A percentile compares a stretch with the other conserved stretches of the same genome.
These are phyloP conservation scores for Melitaea cinxia DNA, from an alignment of 1,140 invertebrate species.

Conservation along the genomic window DNA sequence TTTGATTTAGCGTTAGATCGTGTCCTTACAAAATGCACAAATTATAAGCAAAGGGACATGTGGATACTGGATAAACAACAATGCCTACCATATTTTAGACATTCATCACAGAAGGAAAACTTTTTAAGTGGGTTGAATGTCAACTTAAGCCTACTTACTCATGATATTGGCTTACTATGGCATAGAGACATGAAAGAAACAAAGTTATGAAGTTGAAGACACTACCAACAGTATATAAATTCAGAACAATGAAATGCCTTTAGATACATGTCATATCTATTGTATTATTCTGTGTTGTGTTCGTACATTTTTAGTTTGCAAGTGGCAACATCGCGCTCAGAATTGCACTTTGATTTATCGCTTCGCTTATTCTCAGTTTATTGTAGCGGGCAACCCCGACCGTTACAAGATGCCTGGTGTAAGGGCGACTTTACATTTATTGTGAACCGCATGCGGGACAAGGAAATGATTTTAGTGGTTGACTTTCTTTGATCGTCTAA, in stretches of 20 bases:
- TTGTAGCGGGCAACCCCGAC: slow-evolving; percentile 53
- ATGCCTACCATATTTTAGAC: no score
- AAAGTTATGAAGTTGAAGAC: no score
- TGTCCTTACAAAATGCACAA: no score
- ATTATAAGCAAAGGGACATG: no score
- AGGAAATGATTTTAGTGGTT: slow-evolving; percentile 27
- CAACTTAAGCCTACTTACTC: no score
- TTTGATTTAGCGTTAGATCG: no score
- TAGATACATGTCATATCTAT: slow-evolving; percentile 7
- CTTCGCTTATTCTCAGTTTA: slow-evolving; percentile 65
- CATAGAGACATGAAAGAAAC: no score
- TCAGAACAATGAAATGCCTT: no score
- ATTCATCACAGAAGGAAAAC: no score
- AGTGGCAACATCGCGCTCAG: slow-evolving; percentile 58
- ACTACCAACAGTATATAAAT: neutral
- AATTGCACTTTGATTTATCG: slow-evolving; percentile 72
- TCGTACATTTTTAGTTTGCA: slow-evolving; percentile 19
- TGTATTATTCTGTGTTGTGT: neutral
- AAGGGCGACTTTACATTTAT: slow-evolving; percentile 21
- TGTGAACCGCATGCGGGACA: slow-evolving; percentile 29
- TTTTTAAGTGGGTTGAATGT: no score
- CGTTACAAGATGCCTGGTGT: slow-evolving; percentile 22
- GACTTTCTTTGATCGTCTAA: slow-evolving; percentile 17
- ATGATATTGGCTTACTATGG: no score
- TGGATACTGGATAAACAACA: no score